Evolutionary conservation across 1,140 invertebrate genomes (phyloP), one percentile per base, ranked within the genome.

Genomic region (Drosophila mojavensis): DNA sequence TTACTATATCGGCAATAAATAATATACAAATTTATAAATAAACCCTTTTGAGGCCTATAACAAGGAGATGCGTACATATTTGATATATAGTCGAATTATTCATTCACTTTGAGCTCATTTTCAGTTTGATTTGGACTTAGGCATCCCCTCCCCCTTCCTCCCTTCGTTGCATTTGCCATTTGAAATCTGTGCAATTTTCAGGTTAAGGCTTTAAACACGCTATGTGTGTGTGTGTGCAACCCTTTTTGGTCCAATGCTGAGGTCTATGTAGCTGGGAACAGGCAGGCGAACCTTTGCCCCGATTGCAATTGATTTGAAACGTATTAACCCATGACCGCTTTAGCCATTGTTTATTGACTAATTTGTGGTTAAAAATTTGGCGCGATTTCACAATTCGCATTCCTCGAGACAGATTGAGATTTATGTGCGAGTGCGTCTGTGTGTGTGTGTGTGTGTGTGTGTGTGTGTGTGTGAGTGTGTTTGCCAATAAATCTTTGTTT

Each of bases 241-340:
- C 43, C 43, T 47, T 45, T 47, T 17, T 39, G 36, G 10, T 10
- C 11, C 7, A 6, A 9, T 36, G 7, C 10, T 39, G 36, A 11
- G 36, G 36, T 4, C 11, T 39, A 11, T 39, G 43, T 47, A 17
- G 43, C 43, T 45, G 43, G n/a, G 43, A 7, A 17, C 15, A 17
- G 13, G 43, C 43, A 45, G 43, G 43, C 15, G 15, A 17, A 17
- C n/a, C 43, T 45, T 6, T 17, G 43, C 13, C 43, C 43, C 15
- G 43, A 47, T 17, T 15, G 43, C 43, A 47, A 17, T 17, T 47
- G 43, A 47, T 47, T 47, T 47, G 43, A 47, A 47, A 47, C 43
- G 43, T 47, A 47, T 47, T 47, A 47, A 47, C 43, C 43, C 43
- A 47, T 47, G 43, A 47, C 43, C 43, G 43, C 43, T 47, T 47